A percentile compares a stretch with the other conserved stretches of the same genome.
These are phyloP conservation scores for Ephestia elutella DNA, from an alignment of 1,140 invertebrate genomes.

Conservation along the genomic window DNA sequence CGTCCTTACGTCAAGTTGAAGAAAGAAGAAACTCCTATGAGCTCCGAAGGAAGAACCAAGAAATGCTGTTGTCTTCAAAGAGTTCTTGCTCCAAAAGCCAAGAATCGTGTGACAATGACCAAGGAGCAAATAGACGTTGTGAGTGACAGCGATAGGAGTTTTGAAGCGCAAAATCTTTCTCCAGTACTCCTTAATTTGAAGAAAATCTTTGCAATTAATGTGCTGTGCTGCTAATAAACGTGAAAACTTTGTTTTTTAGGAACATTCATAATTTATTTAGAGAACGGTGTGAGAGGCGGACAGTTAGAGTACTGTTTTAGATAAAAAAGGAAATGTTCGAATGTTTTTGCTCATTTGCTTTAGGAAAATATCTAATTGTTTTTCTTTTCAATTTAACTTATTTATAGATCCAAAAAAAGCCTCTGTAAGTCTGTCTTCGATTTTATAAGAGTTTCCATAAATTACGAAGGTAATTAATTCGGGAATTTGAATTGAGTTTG, in stretches of 20 bases:
- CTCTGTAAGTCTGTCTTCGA: too few species aligned
- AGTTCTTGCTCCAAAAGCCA: slow-evolving; percentile 38
- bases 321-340: background rate
- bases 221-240: background rate
- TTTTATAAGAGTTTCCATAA: background rate
- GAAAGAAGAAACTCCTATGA: slow-evolving; percentile 77
- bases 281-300: background rate
- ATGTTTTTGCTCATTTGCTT: background rate
- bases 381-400: background rate
- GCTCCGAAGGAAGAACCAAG: slow-evolving; percentile 36
- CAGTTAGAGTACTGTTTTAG: background rate
- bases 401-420: background rate
- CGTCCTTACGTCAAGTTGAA: slow-evolving; percentile 93
- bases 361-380: background rate
- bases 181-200: slow-evolving; percentile 24
- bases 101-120: slow-evolving; percentile 53
- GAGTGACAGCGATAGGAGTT: slow-evolving; percentile 55
- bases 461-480: too few species aligned
- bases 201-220: slow-evolving; percentile 1
- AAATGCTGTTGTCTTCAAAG: slow-evolving; percentile 61
- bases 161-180: slow-evolving; percentile 45
- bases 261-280: background rate
- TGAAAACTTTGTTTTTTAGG: slow-evolving; percentile 1
- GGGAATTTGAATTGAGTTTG: too few species aligned
- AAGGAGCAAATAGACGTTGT: slow-evolving; percentile 66